Evolutionary conservation across 2,113 vertebrate species (phyloP).

Genomic region (Rattus rattus): DNA sequence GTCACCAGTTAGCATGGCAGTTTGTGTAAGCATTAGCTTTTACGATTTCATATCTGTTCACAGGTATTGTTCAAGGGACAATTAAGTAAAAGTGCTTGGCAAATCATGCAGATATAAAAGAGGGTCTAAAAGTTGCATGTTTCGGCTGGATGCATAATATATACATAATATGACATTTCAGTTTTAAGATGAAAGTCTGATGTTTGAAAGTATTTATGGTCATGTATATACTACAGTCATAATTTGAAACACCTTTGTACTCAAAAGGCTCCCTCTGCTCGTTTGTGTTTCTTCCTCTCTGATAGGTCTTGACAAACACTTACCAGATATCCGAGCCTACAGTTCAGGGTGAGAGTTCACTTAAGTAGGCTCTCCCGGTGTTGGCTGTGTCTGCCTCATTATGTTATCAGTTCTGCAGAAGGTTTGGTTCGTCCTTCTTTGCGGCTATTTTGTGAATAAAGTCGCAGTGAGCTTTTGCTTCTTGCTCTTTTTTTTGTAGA

Average conservation of each 20-base stretch:
- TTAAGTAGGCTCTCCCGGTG: background rate
- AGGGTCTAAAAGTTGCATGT: background rate
- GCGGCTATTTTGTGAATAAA: background rate
- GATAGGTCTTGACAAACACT: background rate
- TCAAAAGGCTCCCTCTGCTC: background rate
- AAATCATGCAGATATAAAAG: background rate
- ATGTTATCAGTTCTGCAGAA: background rate
- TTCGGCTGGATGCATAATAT: background rate
- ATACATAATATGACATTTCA: background rate
- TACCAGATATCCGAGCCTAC: background rate
- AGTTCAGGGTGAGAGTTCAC: background rate
- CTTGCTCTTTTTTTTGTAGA: background rate
- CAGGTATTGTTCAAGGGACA: background rate
- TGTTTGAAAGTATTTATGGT: background rate
- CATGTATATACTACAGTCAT: background rate
- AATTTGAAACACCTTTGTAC: background rate
- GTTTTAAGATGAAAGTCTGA: background rate
- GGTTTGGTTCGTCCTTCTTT: slow-evolving; percentile 13
- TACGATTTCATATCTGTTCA: background rate
- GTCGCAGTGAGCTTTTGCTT: background rate
- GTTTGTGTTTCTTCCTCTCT: background rate
- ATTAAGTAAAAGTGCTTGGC: slow-evolving; percentile 2
- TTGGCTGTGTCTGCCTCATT: background rate
- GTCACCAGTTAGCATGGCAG: background rate
- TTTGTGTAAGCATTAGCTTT: background rate